Base-by-base conservation (phyloP, 2,113 vertebrate genomes). In the Noctilio leporinus region DNA sequence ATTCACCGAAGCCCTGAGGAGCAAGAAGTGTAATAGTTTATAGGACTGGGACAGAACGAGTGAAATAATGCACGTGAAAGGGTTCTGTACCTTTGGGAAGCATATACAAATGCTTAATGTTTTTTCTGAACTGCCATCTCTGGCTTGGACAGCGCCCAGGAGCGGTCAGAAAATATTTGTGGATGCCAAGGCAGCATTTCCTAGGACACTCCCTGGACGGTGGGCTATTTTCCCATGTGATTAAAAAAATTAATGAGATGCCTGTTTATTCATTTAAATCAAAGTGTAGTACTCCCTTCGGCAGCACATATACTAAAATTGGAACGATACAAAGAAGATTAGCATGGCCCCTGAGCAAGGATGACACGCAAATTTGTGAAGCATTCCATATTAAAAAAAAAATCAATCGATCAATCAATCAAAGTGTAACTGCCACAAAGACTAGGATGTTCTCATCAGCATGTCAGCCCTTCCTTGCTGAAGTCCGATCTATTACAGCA, bases 1-100 rank as follows among this genome's bases (percentile, higher is more conserved):
- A 90, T 96, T 97, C 96, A 95, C 40, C 0, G 3, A 49, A n/a
- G n/a, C 72, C 30, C 51, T 5, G 65, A 78, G 83, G 72, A 92
- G 30, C 65, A 12, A 43, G 49, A 69, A 24, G 38, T 73, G 49
- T 73, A 47, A 38, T 51, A 11, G 85, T 95, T 87, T 83, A 70
- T n/a, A 47, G 70, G 94, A 28, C 1, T 3, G 43, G 73, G 69
- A 83, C 88, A 40, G 89, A 86, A 75, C 28, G 19, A 65, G 67
- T 28, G 73, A 76, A 92, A 65, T 65, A 43, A 38, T 6, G 62
- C 11, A 5, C 4, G 28, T 35, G 67, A 86, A 62, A 38, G 84
- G 1, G 19, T 11, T 57, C 55, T 86, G 47, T 62, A 3, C 62
- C 1, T 87, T 28, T 9, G 88, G 84, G 55, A 47, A 40, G 57